phyloP scores from a whole-genome alignment of 2,797 vertebrate genomes.

The Phrynocephalus guinanensis region DNA sequence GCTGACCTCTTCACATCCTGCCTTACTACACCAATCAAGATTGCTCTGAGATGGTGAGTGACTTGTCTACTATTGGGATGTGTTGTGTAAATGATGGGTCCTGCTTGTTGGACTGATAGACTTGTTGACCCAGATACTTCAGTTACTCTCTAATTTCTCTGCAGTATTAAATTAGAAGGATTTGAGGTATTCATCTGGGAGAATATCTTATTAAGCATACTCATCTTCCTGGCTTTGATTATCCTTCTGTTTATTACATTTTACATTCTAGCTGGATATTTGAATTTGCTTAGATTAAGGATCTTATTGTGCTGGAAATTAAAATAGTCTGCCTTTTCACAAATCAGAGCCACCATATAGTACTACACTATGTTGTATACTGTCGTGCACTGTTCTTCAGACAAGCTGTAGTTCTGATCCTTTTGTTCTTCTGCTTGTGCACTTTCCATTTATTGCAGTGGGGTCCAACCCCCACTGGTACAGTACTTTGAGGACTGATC shows the following conservation, averaged over 20 bases:
- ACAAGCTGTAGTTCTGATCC: slow-evolving; percentile 43
- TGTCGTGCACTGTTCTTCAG: slow-evolving; percentile 40
- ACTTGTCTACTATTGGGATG: rapidly evolving
- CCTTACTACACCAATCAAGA: slow-evolving; percentile 98
- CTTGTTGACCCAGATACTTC: background rate
- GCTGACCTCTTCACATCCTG: slow-evolving; percentile 98
- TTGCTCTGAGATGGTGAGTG: slow-evolving; percentile 92
- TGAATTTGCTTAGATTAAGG: slow-evolving; percentile 66
- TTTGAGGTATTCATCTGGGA: slow-evolving; percentile 19
- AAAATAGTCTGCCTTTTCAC: slow-evolving; percentile 50
- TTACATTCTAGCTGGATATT: slow-evolving; percentile 52
- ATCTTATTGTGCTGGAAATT: slow-evolving; percentile 64
- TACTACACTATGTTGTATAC: slow-evolving; percentile 34
- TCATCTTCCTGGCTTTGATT: slow-evolving; percentile 31
- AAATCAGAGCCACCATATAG: slow-evolving; percentile 24
- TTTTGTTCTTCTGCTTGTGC: background rate
- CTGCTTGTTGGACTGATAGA: background rate
- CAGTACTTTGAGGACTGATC: background rate
- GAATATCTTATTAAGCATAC: slow-evolving; percentile 18
- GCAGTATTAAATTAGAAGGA: rapidly evolving
- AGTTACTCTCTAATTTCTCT: background rate
- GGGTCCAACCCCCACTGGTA: background rate
- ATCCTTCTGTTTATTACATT: slow-evolving; percentile 38
- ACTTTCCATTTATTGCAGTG: background rate
- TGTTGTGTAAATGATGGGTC: background rate